A percentile compares a stretch with the other conserved stretches of the same genome.
These are phyloP conservation scores for Drosophila affinis DNA, from an alignment of 2,888 invertebrate species.

Conservation along the genomic window DNA sequence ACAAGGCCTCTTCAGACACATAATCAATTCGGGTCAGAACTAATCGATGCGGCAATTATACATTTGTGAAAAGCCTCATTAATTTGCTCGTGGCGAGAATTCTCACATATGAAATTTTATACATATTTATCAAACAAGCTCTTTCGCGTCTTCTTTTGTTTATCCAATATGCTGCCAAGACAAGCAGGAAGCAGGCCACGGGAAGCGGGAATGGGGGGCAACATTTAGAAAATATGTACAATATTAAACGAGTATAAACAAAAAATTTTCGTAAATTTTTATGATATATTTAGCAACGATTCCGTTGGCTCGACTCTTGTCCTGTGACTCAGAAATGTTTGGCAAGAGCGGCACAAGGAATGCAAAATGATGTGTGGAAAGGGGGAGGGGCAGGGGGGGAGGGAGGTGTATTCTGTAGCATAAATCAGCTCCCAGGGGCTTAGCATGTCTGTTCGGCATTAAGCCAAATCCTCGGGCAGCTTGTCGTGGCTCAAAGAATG, in stretches of 20 bases:
- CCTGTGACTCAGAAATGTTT: slow-evolving; percentile 51
- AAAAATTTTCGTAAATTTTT: slow-evolving; percentile 44
- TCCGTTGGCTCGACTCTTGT: background rate
- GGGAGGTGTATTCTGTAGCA: slow-evolving; percentile 32
- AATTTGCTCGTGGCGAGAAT: slow-evolving; percentile 33
- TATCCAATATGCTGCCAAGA: slow-evolving; percentile 61
- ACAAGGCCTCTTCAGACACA: slow-evolving; percentile 21
- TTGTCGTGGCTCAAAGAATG: slow-evolving; percentile 36
- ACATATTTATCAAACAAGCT: slow-evolving; percentile 14
- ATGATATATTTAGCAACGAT: slow-evolving; percentile 58
- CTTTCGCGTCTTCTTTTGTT: slow-evolving; percentile 52
- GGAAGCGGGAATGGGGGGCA: background rate
- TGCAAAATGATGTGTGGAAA: slow-evolving; percentile 6
- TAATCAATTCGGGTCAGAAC: slow-evolving; percentile 30
- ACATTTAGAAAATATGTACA: slow-evolving; percentile 40
- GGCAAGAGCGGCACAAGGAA: background rate
- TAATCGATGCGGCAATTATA: slow-evolving; percentile 57
- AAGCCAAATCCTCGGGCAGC: slow-evolving; percentile 46
- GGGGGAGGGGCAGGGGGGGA: slow-evolving; percentile 9
- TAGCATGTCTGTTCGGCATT: slow-evolving; percentile 64
- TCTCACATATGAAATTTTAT: slow-evolving; percentile 26
- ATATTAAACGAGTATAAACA: slow-evolving; percentile 53
- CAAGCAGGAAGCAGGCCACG: slow-evolving; percentile 23
- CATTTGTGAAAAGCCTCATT: slow-evolving; percentile 61
- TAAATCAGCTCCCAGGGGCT: slow-evolving; percentile 58